Conservation (phyloP, 2,113 vertebrate genomes). For the Tragelaphus imberbis region DNA sequence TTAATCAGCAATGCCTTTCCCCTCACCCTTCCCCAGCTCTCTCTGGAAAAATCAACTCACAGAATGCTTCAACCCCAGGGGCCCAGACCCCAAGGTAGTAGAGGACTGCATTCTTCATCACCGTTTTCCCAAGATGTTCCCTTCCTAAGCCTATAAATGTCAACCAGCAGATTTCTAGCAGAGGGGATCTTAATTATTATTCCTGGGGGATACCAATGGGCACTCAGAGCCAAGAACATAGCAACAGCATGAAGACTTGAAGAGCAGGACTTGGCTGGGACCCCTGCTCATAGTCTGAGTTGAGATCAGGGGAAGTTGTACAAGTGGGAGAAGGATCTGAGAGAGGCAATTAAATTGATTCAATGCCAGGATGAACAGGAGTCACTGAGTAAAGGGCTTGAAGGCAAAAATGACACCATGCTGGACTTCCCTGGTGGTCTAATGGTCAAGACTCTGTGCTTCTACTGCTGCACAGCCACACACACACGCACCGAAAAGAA, state of each 20-base stretch:
- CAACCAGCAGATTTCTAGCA: not conserved
- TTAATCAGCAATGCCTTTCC: not conserved
- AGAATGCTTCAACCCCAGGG: not conserved
- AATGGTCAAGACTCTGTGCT: not conserved
- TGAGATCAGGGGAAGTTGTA: not conserved
- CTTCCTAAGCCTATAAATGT: not conserved
- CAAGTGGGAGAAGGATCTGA: not conserved
- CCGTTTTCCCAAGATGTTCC: slow-evolving; percentile 30
- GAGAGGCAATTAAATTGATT: not conserved
- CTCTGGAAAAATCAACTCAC: not conserved
- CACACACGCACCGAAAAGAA: not conserved
- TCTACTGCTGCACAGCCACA: not conserved
- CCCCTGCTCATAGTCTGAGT: not conserved
- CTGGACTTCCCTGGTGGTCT: not conserved
- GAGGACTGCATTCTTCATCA: slow-evolving; percentile 42
- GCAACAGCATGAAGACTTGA: fast-evolving
- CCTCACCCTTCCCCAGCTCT: not conserved
- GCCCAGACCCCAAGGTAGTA: not conserved
- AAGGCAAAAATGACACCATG: not conserved
- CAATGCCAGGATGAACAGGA: not conserved
- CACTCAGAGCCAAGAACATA: not conserved
- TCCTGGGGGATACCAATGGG: not conserved
- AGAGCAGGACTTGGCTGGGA: not conserved
- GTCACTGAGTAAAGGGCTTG: not conserved
- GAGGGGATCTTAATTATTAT: not conserved